Evolutionary conservation across 2,797 vertebrate species (phyloP), one percentile per base, ranked within the genome.

Genomic region (Hozukius guyotensis): DNA sequence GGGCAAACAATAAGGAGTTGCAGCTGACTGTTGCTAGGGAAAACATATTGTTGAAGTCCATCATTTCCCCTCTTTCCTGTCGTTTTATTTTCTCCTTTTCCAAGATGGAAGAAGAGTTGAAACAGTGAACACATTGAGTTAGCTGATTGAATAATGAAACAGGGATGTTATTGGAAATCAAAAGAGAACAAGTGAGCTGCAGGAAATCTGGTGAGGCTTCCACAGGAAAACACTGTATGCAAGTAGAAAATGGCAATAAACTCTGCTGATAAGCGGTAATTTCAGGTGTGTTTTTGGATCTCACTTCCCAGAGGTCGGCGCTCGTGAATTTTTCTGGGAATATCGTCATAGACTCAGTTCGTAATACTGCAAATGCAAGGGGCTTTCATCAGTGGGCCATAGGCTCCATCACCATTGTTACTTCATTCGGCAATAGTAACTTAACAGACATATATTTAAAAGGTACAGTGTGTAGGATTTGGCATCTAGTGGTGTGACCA

Each of bases 21-120:
- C 72, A 82, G 72, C 66, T 83, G 79, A 63, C 69, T 78, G 84
- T 87, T 91, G 69, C 79, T 62, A 69, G 34, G 73, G 56, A 72
- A 87, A 78, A 77, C 53, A 46, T 61, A 68, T 61, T 46, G 61
- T 42, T 77, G 12, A 36, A 46, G 42, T 71, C 27, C 60, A 64
- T 69, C 63, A 72, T 77, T 81, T 74, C 49, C 53, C 62, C 70
- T 74, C 16, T 77, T 77, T 78, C 29, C 14, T 72, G 18, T 65
- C 16, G 42, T 69, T 64, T 22, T 31, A 65, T 77, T 46, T 7
- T 56, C 11, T 77, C 16, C 24, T 38, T 79, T 74, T 74, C 22
- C 27, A 83, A 73, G 68, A 78, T 27, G 4, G 11, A 38, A 62
- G 20, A 75, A 65, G 24, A 53, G 25, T 59, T 52, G 56, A 32